Base-by-base conservation (phyloP, 2,797 vertebrate species). In the Muraenolepis orangiensis region DNA sequence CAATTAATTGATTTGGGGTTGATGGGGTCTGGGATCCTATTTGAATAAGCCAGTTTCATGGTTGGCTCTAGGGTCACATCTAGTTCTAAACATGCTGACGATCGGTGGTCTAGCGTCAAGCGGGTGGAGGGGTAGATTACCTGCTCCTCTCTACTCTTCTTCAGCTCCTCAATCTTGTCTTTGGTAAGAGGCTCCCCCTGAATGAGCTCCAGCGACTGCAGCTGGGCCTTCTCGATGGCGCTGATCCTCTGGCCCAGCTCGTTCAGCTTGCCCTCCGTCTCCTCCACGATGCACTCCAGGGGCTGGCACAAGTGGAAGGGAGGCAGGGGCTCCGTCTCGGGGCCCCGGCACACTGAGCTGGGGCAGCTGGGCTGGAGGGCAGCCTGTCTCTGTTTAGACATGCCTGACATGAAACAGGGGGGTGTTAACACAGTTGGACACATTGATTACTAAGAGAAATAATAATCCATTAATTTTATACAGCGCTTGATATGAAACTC, bases 231-330 rank as follows among this genome's bases (percentile, higher is more conserved):
- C 93, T 98, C 96, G 90, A 98, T 98, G 87, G 96, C 97, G 87
- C 96, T 97, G 94, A 98, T 98, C 93, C 98, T 96, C 92, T 99
- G 98, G 90, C 97, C 98, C 91, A 99, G 94, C 94, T 99, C 98
- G 79, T 98, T 99, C 85, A 99, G 95, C 92, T 99, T 99, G 89
- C 97, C 97, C 95, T 99, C 97, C 12, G 98, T 99, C 90, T 99
- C 98, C 93, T 99, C 98, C 91, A 99, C 98, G 90, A 99, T 99
- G 95, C 97, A 98, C 91, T 99, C 98, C 84, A 98, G 94, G 86
- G 97, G 97, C 91, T 98, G 97, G 95, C 97, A 98, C 86, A 97
- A 93, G 92, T 99, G 98, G 93, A 98, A 98, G 86, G 97, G 94
- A 77, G 96, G 96, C 90, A 98, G 94, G 85, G 96, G 94, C 90